Evolutionary conservation across 2,888 invertebrate genomes (phyloP), one percentile per base, ranked within the genome.

Genomic region (Orthosia incerta): DNA sequence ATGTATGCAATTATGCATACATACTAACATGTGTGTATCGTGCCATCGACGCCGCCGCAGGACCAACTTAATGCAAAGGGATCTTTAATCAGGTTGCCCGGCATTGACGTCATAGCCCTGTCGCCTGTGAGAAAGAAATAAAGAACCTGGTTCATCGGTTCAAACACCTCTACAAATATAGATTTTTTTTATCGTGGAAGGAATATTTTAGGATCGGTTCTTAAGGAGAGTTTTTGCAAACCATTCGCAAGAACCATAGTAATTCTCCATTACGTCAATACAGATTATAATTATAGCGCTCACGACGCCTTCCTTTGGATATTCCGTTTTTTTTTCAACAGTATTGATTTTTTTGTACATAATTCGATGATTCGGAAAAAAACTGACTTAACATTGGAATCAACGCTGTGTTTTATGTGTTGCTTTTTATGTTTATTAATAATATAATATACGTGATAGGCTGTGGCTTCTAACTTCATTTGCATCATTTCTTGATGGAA

Each of bases 41-140:
- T 23, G 45, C 26, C 11, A n/a, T 18, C 18, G 45, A 39, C 15
- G 31, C 4, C 4, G n/a, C n/a, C 48, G 39, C 12, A 9, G 13
- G 51, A 26, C 7, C 15, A 53, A 48, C 9, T 50, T 3, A 15
- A 48, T 75, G 50, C 7, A 26, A 71, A 75, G 11, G 79, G 45
- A n/a, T 45, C 71, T 50, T 75, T 61, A 71, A 75, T 79, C 56
- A 56, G 15, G 79, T 71, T 56, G 3, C 53, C 26, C 45, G 50
- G 20, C 50, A 61, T 76, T 76, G 76, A 76, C 76, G 76, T 76
- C 76, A 76, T 53, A 72, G 46, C 13, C 18, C 39, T 45, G 51
- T 23, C 3, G 26, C 79, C 18, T 59, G 57, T 79, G 72, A 26
- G 45, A 53, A 61, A 56, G n/a, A 62, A 26, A 73, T 39, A 50